Base-by-base conservation (phyloP, 2,113 vertebrate genomes). In the Etheostoma spectabile region DNA sequence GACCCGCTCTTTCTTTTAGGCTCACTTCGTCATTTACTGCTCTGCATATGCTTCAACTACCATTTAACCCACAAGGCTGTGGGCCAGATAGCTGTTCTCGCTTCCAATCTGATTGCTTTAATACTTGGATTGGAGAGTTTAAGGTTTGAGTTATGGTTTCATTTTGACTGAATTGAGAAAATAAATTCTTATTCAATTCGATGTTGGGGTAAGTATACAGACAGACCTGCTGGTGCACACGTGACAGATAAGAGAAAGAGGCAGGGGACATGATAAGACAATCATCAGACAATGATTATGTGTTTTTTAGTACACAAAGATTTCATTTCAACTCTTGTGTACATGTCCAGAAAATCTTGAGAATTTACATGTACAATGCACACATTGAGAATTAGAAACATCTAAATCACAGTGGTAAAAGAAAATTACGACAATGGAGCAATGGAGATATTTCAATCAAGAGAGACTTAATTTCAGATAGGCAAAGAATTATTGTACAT, bases 121-220 rank as follows among this genome's bases (percentile, higher is more conserved):
- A 84, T 61, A 63, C 59, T 3, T 11, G 13, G 3, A 57, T 91
- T 62, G 77, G 42, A 33, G 76, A 59, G 42, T 77, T 76, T 56
- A 79, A 24, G 51, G 57, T 76, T 83, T 92, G 88, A 93, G 83
- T 66, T 79, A 90, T 90, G 81, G 84, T 10, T 88, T 90, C 80
- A 89, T 84, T 92, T 86, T 18, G 12, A 48, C 24, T 33, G 18
- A 82, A 86, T 27, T 46, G 67, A 82, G 52, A 76, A 89, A 88
- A 86, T 84, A 46, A 65, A 87, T 87, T 86, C 42, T 30, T 79
- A 77, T 85, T 88, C 19, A 79, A 74, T 84, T 24, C 1, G 6
- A 70, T 51, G n/a, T 30, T 21, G n/a, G 16, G 21, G 16, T 52
- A 68, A 63, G 22, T 24, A 24, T n/a, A 64, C 22, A 49, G 45